phyloP scores from a whole-genome alignment of 2,113 vertebrate genomes.

The Rhodinocichla rosea region DNA sequence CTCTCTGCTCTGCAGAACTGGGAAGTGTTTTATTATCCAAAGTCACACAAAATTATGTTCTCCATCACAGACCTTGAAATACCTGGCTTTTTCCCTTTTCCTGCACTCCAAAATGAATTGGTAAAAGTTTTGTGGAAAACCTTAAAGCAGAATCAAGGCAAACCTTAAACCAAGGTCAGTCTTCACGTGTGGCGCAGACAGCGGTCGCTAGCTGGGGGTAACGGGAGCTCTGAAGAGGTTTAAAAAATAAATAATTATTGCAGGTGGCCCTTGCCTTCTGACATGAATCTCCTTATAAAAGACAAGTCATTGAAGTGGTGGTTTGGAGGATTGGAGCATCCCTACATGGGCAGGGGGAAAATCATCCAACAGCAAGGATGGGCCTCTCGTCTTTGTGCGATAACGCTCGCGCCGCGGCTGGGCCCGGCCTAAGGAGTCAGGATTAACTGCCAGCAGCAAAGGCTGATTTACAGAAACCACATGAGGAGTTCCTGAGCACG shows the following conservation, averaged over 20 bases:
- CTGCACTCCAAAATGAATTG: neutral
- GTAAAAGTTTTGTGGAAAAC: neutral
- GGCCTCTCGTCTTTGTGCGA: neutral
- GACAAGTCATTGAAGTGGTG: neutral
- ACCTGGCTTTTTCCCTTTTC: neutral
- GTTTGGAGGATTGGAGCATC: neutral
- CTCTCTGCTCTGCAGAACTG: neutral
- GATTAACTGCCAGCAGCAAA: conserved; percentile 78
- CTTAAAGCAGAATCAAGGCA: neutral
- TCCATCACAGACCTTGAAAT: neutral
- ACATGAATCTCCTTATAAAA: neutral
- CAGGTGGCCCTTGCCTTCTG: neutral
- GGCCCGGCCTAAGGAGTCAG: conserved; percentile 63
- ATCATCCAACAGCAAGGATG: neutral
- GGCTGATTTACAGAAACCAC: conserved; percentile 74
- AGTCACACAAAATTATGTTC: neutral
- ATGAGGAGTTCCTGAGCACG: conserved; percentile 73
- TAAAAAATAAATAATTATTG: neutral
- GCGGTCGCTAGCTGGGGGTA: rapidly evolving
- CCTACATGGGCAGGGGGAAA: neutral
- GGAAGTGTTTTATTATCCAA: neutral
- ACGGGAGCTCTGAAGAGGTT: neutral
- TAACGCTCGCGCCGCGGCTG: conserved; percentile 22
- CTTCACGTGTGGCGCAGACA: rapidly evolving
- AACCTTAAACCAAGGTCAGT: neutral